Evolutionary conservation across 2,797 vertebrate genomes (phyloP), one percentile per base, ranked within the genome.

Genomic region (Gymnopithys bicolor): DNA sequence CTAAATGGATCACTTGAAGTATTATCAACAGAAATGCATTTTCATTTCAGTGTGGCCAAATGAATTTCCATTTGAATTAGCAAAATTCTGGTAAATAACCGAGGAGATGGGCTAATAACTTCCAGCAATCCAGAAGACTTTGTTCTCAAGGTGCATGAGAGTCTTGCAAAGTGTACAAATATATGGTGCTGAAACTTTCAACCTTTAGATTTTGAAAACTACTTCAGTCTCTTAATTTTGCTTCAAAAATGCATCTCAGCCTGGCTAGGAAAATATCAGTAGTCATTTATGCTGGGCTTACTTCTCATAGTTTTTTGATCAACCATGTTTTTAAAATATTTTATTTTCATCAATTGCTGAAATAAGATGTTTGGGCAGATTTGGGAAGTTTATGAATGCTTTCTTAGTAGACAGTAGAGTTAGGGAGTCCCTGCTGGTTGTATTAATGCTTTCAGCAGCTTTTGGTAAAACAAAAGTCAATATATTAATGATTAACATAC

Each of bases 1-100:
- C 8, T 78, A 56, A 66, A 48, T 11, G 19, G 30, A 62, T 35
- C 46, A n/a, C n/a, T 66, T 76, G 55, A 63, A 86, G 37, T 68
- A 68, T 4, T 33, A 49, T 53, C 27, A 74, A 30, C 28, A 56
- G 43, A 84, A 92, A 64, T 53, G 11, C 7, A 11, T 58, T 88
- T 90, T 82, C 22, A 87, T 94, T 67, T 51, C 32, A 22, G 21
- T 55, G 33, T 39, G 69, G 32, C 53, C 81, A 56, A 68, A 75
- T 67, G 6, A n/a, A 63, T 76, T 91, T 75, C 30, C 33, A 56
- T 12, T 19, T 83, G 32, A 83, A 51, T 35, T 71, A 60, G 15
- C 59, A 67, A 48, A 64, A 52, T 45, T 63, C 35, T 67, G 43
- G 27, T 66, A 76, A 89, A 37, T 45, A 52, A 23, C 24, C 25